These are phyloP conservation scores for Sanderia malayensis DNA, from an alignment of 30 jellyfish, hydroid and myxozoan species.

Conservation along the genomic window DNA sequence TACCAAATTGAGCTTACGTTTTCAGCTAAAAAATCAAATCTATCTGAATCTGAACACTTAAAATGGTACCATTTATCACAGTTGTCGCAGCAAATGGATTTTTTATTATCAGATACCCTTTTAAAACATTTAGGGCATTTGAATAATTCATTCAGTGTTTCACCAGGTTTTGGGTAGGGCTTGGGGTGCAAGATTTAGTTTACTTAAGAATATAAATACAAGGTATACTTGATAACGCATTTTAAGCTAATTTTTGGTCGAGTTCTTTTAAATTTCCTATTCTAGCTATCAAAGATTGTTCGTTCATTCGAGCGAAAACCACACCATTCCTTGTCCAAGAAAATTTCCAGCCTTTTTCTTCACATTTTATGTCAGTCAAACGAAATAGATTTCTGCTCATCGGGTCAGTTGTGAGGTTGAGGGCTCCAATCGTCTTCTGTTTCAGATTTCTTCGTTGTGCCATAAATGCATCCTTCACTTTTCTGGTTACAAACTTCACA, in stretches of 20 bases:
- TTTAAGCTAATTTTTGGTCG: constrained; percentile 5
- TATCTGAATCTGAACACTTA: background rate
- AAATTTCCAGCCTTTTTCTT: constrained; percentile 1
- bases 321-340: constrained; percentile 26
- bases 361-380: background rate
- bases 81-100: constrained; percentile 3
- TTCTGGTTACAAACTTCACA: background rate
- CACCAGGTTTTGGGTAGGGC: background rate
- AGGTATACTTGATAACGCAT: background rate
- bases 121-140: constrained; percentile 5
- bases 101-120: constrained; percentile 3
- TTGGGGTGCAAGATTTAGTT: background rate
- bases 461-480: background rate
- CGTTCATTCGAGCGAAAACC: constrained; percentile 1
- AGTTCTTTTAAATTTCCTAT: constrained; percentile 4
- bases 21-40: constrained; percentile 10
- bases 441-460: background rate
- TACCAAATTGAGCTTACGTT: constrained; percentile 3
- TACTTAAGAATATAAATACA: background rate
- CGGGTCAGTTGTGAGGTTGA: background rate
- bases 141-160: background rate
- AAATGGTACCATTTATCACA: constrained; percentile 4
- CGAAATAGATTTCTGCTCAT: background rate
- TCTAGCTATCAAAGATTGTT: background rate
- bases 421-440: constrained; percentile 3